Evolutionary conservation across 23 tunicate species (phyloP).

Genomic region (Phallusia fumigata): DNA sequence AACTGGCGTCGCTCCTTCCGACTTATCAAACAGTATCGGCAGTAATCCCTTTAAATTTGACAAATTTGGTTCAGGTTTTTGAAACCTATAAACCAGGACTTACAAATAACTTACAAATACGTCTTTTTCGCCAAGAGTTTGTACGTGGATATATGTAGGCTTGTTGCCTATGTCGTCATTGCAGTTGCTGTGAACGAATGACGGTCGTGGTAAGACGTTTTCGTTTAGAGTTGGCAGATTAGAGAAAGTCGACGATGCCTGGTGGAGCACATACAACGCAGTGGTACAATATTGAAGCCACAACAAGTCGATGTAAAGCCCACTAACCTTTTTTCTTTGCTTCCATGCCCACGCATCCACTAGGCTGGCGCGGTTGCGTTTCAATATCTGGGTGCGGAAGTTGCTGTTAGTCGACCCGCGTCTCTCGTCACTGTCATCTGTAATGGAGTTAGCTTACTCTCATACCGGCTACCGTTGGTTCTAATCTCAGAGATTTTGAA

Average conservation of each 20-base stretch:
- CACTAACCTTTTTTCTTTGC: slow-evolving; percentile 34
- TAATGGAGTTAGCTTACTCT: no score
- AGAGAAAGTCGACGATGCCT: slow-evolving; percentile 20
- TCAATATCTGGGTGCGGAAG: slow-evolving; percentile 42
- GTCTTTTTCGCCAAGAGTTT: slow-evolving; percentile 71
- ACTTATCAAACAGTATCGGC: slow-evolving; percentile 47
- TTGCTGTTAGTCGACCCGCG: slow-evolving; percentile 40
- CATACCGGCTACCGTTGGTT: no score
- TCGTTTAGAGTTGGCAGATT: slow-evolving; percentile 49
- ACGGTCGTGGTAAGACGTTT: slow-evolving; percentile 4
- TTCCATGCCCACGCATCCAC: slow-evolving; percentile 42
- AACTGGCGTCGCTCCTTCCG: slow-evolving; percentile 51
- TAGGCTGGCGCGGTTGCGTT: slow-evolving; percentile 40
- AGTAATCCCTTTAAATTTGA: slow-evolving; percentile 44
- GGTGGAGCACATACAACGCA: not conserved
- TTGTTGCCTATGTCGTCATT: not conserved
- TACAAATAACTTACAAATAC: slow-evolving; percentile 59
- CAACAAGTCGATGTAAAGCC: not conserved
- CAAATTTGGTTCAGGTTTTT: no score
- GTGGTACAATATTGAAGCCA: not conserved
- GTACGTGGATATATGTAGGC: slow-evolving; percentile 59
- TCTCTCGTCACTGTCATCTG: slow-evolving; percentile 11
- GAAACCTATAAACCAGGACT: not conserved
- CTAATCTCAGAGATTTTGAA: no score
- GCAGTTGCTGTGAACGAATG: not conserved